A percentile compares a stretch with the other conserved stretches of the same genome.
Evolutionary conservation across 2,888 invertebrate genomes (phyloP).

Genomic region (Microchrysa polita): DNA sequence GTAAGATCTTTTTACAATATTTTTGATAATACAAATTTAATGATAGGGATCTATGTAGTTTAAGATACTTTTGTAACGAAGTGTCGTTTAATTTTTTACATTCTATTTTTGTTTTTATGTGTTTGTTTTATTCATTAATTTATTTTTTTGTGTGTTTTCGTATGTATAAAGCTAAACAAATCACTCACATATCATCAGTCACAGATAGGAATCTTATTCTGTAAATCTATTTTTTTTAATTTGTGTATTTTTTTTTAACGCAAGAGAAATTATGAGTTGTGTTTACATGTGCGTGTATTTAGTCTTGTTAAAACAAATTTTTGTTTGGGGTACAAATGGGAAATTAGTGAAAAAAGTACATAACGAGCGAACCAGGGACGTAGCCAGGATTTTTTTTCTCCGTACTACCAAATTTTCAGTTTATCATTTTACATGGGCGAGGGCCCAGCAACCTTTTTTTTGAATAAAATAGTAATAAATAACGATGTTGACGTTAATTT

Average conservation of each 20-base stretch:
- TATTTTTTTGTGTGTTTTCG: no score
- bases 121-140: slow-evolving; percentile 37
- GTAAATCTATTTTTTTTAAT: slow-evolving; percentile 1
- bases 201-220: slow-evolving; percentile 48
- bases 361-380: no score
- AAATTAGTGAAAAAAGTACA: no score
- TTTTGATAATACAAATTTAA: slow-evolving; percentile 45
- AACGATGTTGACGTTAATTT: no score
- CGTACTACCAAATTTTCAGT: no score
- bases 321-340: no score
- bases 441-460: no score
- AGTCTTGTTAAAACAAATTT: no score
- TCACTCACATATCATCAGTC: slow-evolving; percentile 50
- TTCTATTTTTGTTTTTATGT: slow-evolving; percentile 31
- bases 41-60: neutral
- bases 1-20: slow-evolving; percentile 37
- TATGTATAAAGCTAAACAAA: slow-evolving; percentile 50
- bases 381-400: no score
- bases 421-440: no score
- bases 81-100: slow-evolving; percentile 5
- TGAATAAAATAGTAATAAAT: no score
- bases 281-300: no score
- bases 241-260: neutral
- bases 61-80: slow-evolving; percentile 24
- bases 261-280: neutral